Conservation (phyloP, 2,113 vertebrate species). For the Indicator maculatus region DNA sequence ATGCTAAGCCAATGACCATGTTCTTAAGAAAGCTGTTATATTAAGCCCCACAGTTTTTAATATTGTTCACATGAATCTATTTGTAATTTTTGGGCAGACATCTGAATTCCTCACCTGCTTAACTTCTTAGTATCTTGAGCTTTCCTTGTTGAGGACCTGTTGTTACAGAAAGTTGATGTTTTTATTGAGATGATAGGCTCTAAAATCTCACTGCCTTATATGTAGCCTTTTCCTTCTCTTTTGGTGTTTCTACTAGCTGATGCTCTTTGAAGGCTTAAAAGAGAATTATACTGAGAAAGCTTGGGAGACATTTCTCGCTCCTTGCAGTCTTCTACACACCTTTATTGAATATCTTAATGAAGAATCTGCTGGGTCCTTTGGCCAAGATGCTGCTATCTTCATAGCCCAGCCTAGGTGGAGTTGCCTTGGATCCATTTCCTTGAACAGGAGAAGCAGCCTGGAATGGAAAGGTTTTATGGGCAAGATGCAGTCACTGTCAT, state of each 20-base stretch:
- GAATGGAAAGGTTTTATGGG: neutral
- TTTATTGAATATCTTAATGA: neutral
- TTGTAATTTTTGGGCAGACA: neutral
- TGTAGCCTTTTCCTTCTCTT: neutral
- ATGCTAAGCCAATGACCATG: neutral
- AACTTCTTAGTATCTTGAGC: neutral
- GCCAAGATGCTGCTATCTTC: neutral
- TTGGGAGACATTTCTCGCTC: neutral
- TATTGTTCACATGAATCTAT: neutral
- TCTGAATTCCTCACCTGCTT: neutral
- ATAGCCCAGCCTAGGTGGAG: constrained; percentile 4
- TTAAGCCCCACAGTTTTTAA: neutral
- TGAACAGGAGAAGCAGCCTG: neutral
- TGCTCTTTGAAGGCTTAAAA: neutral
- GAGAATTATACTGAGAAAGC: neutral
- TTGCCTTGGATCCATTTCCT: neutral
- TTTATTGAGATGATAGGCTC: neutral
- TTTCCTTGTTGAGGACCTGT: neutral
- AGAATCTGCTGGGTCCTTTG: neutral
- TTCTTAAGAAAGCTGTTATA: neutral
- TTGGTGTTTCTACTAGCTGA: neutral
- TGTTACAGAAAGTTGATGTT: neutral
- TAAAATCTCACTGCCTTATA: neutral
- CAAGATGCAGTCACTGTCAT: constrained; percentile 8
- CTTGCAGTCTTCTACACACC: neutral